Percentiles rank a stretch among this genome's conserved stretches.
These are phyloP conservation scores for Potamilus streckersoni DNA, from an alignment of 1,140 invertebrate species.

Conservation along the genomic window DNA sequence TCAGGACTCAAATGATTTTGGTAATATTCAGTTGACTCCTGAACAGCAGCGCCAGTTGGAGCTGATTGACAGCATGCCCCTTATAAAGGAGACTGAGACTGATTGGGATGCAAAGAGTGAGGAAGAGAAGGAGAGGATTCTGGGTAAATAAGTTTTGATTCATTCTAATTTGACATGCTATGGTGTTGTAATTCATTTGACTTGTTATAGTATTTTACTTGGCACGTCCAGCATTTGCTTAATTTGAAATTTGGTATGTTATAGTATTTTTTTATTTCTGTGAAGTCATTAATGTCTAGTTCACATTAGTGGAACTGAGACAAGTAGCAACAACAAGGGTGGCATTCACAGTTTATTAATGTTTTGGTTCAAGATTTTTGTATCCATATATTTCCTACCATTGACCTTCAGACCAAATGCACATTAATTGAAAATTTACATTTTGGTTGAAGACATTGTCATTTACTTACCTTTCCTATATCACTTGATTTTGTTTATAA, in stretches of 20 bases:
- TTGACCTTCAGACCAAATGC: not conserved
- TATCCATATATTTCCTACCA: not conserved
- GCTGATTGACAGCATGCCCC: conserved; percentile 67
- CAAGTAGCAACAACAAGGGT: too few relatives aligned
- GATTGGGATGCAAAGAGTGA: conserved; percentile 51
- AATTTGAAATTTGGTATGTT: not conserved
- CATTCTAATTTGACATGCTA: not conserved
- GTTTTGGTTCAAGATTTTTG: too few relatives aligned
- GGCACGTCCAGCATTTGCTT: not conserved
- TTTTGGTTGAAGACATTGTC: too few relatives aligned
- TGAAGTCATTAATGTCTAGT: not conserved
- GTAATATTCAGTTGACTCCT: conserved; percentile 61
- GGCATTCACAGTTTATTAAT: too few relatives aligned
- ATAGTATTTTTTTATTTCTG: not conserved
- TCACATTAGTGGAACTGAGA: too few relatives aligned
- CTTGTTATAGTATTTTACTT: not conserved
- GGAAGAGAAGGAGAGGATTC: conserved; percentile 50
- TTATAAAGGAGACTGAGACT: conserved; percentile 57
- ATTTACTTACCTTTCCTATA: too few relatives aligned
- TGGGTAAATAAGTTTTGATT: conserved; percentile 34
- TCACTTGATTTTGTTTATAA: too few relatives aligned
- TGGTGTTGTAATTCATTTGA: not conserved
- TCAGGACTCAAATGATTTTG: conserved; percentile 63
- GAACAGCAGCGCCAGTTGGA: conserved; percentile 67
- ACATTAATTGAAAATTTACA: too few relatives aligned